Base-by-base conservation (phyloP, 92 coral and sea anemone species). In the Plumapathes pennacea region DNA sequence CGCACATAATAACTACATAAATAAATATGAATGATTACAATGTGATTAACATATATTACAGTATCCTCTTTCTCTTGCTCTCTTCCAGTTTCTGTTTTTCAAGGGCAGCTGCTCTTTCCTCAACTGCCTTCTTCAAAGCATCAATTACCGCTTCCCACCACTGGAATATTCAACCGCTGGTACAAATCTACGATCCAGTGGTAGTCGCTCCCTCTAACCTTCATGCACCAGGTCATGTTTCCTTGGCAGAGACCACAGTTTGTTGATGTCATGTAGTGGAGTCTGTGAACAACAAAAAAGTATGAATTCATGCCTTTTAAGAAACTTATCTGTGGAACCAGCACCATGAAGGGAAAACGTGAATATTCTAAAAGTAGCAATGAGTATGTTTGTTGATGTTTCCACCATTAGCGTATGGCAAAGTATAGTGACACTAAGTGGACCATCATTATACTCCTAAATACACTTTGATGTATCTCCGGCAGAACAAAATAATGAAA, bases 161-260 rank as follows among this genome's bases (percentile, higher is more conserved):
- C 81, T 1, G 90, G 85, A 7, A 84, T 73, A 0, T 77, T 71
- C 24, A 77, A 1, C 8, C 85, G 17, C 23, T 77, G 59, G 36
- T 77, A 84, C 24, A 84, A 24, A 40, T 77, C 90, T 5, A 26
- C 17, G 23, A 77, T 32, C 85, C 90, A 84, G 59, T 77, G 73
- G 76, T 71, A 84, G 38, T 12, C 34, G 0, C 10, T 3, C 1
- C 85, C 81, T 40, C 79, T 38, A 1, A 60, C 63, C 15, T 71
- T 23, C 22, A 38, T 43, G 45, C 76, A 69, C 72, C 90, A 70
- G 4, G 81, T 69, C 77, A 77, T 64, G 45, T 77, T 77, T 1
- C 85, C 90, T 34, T 83, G 85, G 13, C 71, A 57, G 4, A 83
- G 24, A 23, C 85, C 81, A 57, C 54, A 42, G 57, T 70, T 70